Evolutionary conservation across 2,888 invertebrate species (phyloP), one percentile per base, ranked within the genome.

Genomic region (Venusia cambrica): DNA sequence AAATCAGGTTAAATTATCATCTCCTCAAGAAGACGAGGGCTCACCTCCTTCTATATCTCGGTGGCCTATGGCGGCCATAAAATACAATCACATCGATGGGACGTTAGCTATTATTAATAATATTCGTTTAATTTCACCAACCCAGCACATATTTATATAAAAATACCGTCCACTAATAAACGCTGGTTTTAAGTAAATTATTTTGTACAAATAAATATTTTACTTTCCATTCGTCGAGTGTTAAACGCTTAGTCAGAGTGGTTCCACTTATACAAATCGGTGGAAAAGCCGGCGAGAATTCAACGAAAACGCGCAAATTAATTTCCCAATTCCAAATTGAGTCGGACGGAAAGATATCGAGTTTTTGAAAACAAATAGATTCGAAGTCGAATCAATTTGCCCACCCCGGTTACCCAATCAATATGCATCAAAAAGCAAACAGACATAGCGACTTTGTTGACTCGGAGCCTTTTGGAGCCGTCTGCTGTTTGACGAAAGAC

Each of bases 401-500:
- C 19, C 30, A 11, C 16, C 27, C 30, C 43, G 6, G 28, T 37
- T 33, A 33, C 19, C 37, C 32, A 19, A 38, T 43, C 38, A 43
- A 22, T 38, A 38, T 41, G 46, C 47, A 42, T 46, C 42, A 48
- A 44, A 44, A 45, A 37, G 30, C 38, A 42, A 51, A 51, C 34
- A 44, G 45, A 46, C 40, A 48, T 17, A 45, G 29, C 14, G 24
- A 28, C 36, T 44, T 38, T 40, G 48, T 51, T 52, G 47, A 38
- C 42, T 33, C 16, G 19, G 17, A 52, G 37, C 37, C 43, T 39
- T 48, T 29, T 18, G 15, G 25, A 48, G 47, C 52, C 40, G 51
- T 41, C 52, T 37, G 51, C 48, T 56, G 54, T 55, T 54, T 66
- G 56, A 60, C 20, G 48, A 48, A 62, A 63, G 57, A 57, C 62